Base-by-base conservation (phyloP, 64 coral and sea anemone species). In the Pocillopora damicornis region DNA sequence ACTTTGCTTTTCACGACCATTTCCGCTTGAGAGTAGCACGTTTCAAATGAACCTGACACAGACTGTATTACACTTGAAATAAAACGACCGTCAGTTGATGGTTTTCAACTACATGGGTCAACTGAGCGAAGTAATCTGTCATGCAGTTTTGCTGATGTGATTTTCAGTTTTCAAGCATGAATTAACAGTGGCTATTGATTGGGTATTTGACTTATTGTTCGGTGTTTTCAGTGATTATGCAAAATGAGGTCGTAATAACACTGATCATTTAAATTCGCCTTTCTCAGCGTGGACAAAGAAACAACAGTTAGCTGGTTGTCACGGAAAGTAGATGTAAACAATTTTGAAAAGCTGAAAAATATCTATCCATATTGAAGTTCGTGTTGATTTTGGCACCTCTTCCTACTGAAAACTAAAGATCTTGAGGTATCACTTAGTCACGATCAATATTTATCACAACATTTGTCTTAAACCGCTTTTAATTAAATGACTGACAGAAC, bases 1-100 rank as follows among this genome's bases (percentile, higher is more conserved):
- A 79, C 51, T 63, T 87, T 91, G 66, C 90, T 91, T 35, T 60
- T 91, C 38, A 85, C 2, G 0, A 1, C 65, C 81, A 85, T 85
- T 85, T 1, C 35, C 14, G 14, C 61, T 45, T 13, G 1, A 60
- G 20, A 15, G 37, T 42, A 63, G 35, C 7, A 4, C 42, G 42
- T 51, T 51, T 83, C 34, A 45, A 13, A 81, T 81, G 58, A 4
- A 20, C 38, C 67, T 22, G 60, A 15, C 25, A 65, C 6, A 13
- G 60, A 36, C 13, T 16, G 14, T 82, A 22, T 26, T 63, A 64
- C 37, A 35, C 18, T 2, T 16, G 7, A 67, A 71, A 71, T 23
- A 71, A 23, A 9, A 71, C 11, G 11, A 23, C 4, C 9, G 64
- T 34, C 35, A 18, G 80, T 45, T 11, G 6, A 60, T 26, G 8